A percentile compares a stretch with the other conserved stretches of the same genome.
phyloP scores from a whole-genome alignment of 2,113 vertebrate genomes.

The Microtus montanus region DNA sequence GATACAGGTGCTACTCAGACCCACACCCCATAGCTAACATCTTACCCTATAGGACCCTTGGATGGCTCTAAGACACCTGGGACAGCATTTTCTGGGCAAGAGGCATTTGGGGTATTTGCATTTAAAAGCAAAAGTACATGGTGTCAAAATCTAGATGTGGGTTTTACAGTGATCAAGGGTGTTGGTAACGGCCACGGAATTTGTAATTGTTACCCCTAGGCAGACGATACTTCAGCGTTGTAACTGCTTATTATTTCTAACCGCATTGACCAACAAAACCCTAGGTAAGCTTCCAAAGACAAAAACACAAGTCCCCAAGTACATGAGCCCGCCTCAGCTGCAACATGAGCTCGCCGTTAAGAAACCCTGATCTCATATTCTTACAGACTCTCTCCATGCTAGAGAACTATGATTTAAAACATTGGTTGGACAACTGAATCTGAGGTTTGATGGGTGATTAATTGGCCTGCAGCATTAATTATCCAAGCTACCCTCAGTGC shows the following conservation, averaged over 20 bases:
- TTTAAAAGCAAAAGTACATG: background rate
- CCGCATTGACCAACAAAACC: background rate
- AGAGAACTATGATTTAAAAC: background rate
- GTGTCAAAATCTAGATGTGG: background rate
- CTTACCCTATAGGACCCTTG: background rate
- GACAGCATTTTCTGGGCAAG: background rate
- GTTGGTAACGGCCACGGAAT: background rate
- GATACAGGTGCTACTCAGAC: background rate
- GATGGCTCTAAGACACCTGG: background rate
- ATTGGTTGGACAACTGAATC: background rate
- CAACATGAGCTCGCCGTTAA: background rate
- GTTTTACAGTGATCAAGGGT: background rate
- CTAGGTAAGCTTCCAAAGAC: background rate
- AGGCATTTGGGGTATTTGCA: background rate
- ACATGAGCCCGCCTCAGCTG: background rate
- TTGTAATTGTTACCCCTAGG: rapidly evolving
- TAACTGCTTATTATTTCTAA: background rate
- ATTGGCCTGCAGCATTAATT: background rate
- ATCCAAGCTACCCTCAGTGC: background rate
- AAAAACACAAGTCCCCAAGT: background rate
- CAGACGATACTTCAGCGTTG: too few species aligned
- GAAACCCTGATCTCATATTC: background rate
- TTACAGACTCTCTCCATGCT: background rate
- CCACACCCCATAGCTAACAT: background rate
- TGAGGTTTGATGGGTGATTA: background rate